Evolutionary conservation across 2,797 vertebrate genomes (phyloP).

Genomic region (Hyperoplus immaculatus): DNA sequence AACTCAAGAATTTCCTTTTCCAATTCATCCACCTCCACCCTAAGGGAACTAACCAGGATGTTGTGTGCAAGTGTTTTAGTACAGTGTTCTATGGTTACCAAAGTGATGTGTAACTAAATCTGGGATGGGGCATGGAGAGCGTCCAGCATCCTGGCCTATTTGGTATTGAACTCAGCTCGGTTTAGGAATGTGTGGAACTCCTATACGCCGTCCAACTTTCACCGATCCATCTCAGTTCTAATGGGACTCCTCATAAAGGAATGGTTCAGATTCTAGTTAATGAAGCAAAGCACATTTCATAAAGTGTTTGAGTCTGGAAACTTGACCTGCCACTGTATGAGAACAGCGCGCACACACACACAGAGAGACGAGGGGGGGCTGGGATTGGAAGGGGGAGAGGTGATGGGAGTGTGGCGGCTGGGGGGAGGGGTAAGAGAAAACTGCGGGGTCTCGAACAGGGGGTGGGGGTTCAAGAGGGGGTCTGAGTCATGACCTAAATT

Average conservation of each 20-base stretch:
- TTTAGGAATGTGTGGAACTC: slow-evolving; percentile 24
- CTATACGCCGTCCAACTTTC: background rate
- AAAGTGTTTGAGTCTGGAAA: slow-evolving; percentile 45
- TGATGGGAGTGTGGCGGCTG: slow-evolving; percentile 59
- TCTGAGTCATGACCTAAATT: slow-evolving; percentile 85
- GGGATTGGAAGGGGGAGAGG: slow-evolving; percentile 30
- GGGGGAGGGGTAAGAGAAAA: slow-evolving; percentile 73
- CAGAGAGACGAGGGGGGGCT: slow-evolving; percentile 5
- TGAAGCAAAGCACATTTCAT: slow-evolving; percentile 28
- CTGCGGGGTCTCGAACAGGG: slow-evolving; percentile 58
- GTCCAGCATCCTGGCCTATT: slow-evolving; percentile 52
- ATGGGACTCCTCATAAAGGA: background rate
- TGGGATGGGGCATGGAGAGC: slow-evolving; percentile 38
- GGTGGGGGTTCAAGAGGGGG: slow-evolving; percentile 69
- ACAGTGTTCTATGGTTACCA: slow-evolving; percentile 47
- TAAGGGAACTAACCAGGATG: slow-evolving; percentile 9
- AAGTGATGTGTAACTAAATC: slow-evolving; percentile 61
- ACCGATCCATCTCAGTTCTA: slow-evolving; percentile 18
- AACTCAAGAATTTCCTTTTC: slow-evolving; percentile 51
- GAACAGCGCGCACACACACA: slow-evolving; percentile 6
- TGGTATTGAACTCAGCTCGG: slow-evolving; percentile 34
- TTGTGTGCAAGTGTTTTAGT: slow-evolving; percentile 2
- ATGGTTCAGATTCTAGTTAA: slow-evolving; percentile 34
- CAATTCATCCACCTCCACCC: slow-evolving; percentile 29
- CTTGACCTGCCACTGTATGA: slow-evolving; percentile 66